Evolutionary conservation across 2,888 invertebrate species (phyloP).

Genomic region (Troglohyphantes excavatus): DNA sequence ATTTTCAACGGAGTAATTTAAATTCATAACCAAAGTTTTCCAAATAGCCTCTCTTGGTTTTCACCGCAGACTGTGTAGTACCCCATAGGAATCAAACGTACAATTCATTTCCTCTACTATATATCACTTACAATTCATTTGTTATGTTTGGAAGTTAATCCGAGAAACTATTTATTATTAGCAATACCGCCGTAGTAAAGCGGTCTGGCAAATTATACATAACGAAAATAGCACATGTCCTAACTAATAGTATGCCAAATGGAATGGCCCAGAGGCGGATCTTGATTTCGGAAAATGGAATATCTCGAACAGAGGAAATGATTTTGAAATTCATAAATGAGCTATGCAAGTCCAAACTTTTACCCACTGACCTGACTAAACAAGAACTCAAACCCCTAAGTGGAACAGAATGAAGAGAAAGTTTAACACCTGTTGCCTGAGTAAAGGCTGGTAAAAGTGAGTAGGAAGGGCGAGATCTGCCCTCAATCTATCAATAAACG

Average conservation of each 20-base stretch:
- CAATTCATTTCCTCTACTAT: no score
- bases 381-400: slow-evolving; percentile 27
- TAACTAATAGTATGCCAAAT: neutral
- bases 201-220: no score
- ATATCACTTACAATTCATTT: no score
- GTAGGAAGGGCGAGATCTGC: slow-evolving; percentile 66
- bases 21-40: no score
- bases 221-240: no score
- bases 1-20: no score
- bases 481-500: slow-evolving; percentile 62
- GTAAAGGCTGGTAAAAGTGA: slow-evolving; percentile 37
- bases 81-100: no score
- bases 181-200: no score
- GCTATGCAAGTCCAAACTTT: slow-evolving; percentile 41
- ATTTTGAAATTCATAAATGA: slow-evolving; percentile 26
- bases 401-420: slow-evolving; percentile 44
- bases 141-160: no score
- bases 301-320: neutral
- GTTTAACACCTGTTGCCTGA: slow-evolving; percentile 42
- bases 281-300: neutral
- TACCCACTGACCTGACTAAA: slow-evolving; percentile 32
- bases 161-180: no score
- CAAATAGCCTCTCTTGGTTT: no score
- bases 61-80: no score
- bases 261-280: neutral